These are phyloP conservation scores for Australoheros scitulus DNA, from an alignment of 2,113 vertebrate species.

Conservation along the genomic window DNA sequence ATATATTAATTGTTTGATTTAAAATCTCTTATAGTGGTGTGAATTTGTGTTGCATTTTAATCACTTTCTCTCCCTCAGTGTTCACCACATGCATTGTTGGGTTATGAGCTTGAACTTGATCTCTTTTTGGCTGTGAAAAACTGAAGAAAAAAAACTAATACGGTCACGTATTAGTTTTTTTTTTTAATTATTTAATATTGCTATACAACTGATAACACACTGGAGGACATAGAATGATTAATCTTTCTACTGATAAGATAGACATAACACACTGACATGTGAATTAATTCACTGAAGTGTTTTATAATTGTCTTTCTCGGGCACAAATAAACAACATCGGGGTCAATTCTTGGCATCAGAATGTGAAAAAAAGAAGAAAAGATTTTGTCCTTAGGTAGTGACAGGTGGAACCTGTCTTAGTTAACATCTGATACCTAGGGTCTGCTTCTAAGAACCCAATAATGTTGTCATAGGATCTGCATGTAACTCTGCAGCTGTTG, in stretches of 20 bases:
- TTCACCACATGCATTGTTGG: neutral
- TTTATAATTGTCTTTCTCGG: neutral
- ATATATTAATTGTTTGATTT: too few species aligned
- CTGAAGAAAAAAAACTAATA: too few species aligned
- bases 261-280: neutral
- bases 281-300: neutral
- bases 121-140: neutral
- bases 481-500: too few species aligned
- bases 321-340: neutral
- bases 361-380: too few species aligned
- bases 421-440: too few species aligned
- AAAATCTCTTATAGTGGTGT: too few species aligned
- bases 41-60: neutral
- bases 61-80: neutral
- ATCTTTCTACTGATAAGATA: conserved; percentile 29
- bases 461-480: too few species aligned
- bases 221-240: conserved; percentile 31
- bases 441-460: too few species aligned
- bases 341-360: neutral
- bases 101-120: neutral
- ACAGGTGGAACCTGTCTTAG: too few species aligned
- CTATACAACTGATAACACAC: conserved; percentile 7
- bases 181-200: neutral
- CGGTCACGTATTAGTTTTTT: neutral
- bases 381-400: too few species aligned